Evolutionary conservation across 2,797 vertebrate genomes (phyloP).

Genomic region (Propithecus perrieri): DNA sequence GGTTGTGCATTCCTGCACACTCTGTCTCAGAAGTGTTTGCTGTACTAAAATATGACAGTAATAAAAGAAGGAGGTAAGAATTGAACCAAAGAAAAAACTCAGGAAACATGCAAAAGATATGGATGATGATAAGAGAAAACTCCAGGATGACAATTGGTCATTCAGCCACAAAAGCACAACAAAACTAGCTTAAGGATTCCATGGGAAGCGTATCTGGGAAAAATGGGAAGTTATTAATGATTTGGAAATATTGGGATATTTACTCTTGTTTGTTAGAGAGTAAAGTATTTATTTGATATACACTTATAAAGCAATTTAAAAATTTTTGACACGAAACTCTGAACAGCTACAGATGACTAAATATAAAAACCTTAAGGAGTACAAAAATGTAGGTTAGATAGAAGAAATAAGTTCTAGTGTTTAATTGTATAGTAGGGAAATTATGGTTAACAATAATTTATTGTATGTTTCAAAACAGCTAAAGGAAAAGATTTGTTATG

Average conservation of each 20-base stretch:
- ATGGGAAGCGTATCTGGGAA: background rate
- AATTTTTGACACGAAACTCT: background rate
- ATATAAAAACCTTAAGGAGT: background rate
- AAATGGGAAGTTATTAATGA: background rate
- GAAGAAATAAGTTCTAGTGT: background rate
- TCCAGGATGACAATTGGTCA: background rate
- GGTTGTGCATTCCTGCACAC: background rate
- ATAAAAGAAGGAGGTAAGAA: background rate
- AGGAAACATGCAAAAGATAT: background rate
- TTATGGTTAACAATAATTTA: background rate
- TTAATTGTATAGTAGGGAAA: background rate
- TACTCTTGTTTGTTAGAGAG: background rate
- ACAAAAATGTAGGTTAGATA: background rate
- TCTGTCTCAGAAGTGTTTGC: background rate
- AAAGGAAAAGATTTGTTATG: background rate
- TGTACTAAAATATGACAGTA: background rate
- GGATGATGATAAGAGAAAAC: background rate
- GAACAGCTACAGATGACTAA: background rate
- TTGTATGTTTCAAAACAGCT: background rate
- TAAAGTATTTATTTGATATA: background rate
- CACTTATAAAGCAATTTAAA: constrained; percentile 23
- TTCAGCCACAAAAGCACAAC: background rate
- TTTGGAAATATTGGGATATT: background rate
- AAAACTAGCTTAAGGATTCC: background rate
- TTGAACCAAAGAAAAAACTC: background rate